Evolutionary conservation across 2,888 invertebrate genomes (phyloP).

Genomic region (Eupithecia insigniata): DNA sequence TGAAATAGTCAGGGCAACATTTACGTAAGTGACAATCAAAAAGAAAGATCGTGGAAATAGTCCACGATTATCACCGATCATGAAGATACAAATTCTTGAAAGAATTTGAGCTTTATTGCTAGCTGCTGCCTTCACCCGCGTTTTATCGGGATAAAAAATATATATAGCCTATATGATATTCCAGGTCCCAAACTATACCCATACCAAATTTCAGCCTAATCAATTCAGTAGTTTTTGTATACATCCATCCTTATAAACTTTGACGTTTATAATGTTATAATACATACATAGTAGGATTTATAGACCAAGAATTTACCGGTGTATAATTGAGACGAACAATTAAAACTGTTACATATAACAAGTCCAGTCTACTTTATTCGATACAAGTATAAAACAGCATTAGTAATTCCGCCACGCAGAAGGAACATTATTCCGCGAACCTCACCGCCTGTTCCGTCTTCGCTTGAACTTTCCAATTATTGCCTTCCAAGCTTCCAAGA

Average conservation of each 20-base stretch:
- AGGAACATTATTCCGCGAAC: neutral
- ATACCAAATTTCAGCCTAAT: no score
- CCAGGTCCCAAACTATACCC: no score
- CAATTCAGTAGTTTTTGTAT: no score
- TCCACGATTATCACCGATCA: neutral
- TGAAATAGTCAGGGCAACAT: constrained; percentile 86
- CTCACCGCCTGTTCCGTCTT: neutral
- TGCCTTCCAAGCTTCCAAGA: constrained; percentile 6
- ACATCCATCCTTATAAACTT: no score
- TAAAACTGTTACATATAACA: neutral
- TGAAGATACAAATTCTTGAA: no score
- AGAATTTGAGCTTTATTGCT: no score
- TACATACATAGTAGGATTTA: no score
- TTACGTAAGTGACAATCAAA: constrained; percentile 84
- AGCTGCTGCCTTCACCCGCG: no score
- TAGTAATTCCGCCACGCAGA: neutral
- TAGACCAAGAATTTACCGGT: neutral
- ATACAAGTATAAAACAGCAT: neutral
- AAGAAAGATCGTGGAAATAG: no score
- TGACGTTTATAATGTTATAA: no score
- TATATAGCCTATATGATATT: no score
- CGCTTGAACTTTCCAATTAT: constrained; percentile 15
- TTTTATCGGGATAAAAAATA: no score
- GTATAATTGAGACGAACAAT: neutral
- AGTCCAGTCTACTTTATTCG: neutral